A percentile compares a stretch with the other conserved stretches of the same genome.
These are phyloP conservation scores for Muscina levida DNA, from an alignment of 2,888 invertebrate species.

Conservation along the genomic window DNA sequence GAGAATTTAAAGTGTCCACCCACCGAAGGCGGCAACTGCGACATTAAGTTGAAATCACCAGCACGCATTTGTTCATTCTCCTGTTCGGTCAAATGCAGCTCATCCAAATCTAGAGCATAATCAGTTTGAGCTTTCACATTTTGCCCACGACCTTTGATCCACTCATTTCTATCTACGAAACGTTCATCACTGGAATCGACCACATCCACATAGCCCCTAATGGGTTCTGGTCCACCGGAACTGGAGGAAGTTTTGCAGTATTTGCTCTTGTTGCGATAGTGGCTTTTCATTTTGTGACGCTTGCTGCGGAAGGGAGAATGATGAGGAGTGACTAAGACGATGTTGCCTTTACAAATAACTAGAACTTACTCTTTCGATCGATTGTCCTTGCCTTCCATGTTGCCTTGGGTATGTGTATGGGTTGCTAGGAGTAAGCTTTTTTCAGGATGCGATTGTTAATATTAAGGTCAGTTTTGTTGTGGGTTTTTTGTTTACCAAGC, in stretches of 20 bases:
- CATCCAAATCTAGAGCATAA: conserved; percentile 65
- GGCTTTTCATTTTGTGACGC: conserved; percentile 74
- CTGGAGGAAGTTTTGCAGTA: conserved; percentile 72
- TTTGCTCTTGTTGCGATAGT: conserved; percentile 69
- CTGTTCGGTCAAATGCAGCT: conserved; percentile 68
- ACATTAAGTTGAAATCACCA: conserved; percentile 78
- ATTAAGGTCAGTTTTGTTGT: not conserved
- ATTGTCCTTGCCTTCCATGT: conserved; percentile 76
- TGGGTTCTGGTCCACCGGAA: conserved; percentile 70
- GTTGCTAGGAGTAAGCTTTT: conserved; percentile 11
- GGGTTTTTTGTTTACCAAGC: conserved; percentile 31
- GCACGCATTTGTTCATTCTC: conserved; percentile 75
- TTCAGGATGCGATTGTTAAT: conserved; percentile 44
- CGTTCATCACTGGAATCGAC: conserved; percentile 78
- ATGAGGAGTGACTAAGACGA: not conserved
- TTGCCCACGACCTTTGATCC: conserved; percentile 67
- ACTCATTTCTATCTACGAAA: conserved; percentile 69
- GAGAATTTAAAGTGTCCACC: conserved; percentile 79
- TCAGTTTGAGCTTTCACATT: conserved; percentile 49
- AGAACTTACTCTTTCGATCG: conserved; percentile 76
- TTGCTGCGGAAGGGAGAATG: conserved; percentile 68
- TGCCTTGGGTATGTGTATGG: conserved; percentile 4
- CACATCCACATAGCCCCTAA: conserved; percentile 76
- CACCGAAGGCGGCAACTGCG: conserved; percentile 76
- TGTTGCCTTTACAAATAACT: conserved; percentile 17